Evolutionary conservation across 1,140 invertebrate species (phyloP), one percentile per base, ranked within the genome.

Genomic region (Oncopodura yosiiana): DNA sequence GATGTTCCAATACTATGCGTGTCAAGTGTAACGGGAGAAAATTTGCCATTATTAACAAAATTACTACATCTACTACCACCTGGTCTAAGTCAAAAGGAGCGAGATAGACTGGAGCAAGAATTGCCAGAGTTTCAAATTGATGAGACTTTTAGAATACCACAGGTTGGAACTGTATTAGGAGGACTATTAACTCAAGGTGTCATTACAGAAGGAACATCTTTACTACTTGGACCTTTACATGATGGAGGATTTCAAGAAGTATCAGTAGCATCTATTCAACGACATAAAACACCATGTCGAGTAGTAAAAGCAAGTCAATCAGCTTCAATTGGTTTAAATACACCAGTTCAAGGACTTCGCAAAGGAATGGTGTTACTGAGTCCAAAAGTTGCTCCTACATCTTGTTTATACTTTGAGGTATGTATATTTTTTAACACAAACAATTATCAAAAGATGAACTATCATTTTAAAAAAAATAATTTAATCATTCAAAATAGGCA

Each of bases 1-100:
- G 79, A 81, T 45, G 74, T 84, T 48, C 90, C 94, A 9, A 86
- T 98, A 61, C 93, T 98, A 69, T 82, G 80, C 44, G 83, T 95
- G n/a, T 96, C 92, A n/a, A 90, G 85, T 69, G 92, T 98, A 0
- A 90, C 81, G 14, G 94, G 94, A 2, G 75, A 80, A 49, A 90
- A 91, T 9, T 71, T 94, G 3, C 79, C 84, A 61, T 72, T 86
- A 27, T 72, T 94, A 2, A 85, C 85, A 51, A 82, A 78, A 48
- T 93, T 91, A 69, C 71, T 91, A 16, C 78, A 84, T 69, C 71
- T 82, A 32, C 65, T 86, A 5, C 83, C 86, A 19, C 83, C 84
- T 8, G 77, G 78, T 32, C 75, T 81, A 46, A 81, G 76, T 62
- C 70, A 74, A 30, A 79, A 78, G 37, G 84, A 88, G 64, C 75